Base-by-base conservation (phyloP, 1,140 invertebrate species). In the Wiebesia pumilae region DNA sequence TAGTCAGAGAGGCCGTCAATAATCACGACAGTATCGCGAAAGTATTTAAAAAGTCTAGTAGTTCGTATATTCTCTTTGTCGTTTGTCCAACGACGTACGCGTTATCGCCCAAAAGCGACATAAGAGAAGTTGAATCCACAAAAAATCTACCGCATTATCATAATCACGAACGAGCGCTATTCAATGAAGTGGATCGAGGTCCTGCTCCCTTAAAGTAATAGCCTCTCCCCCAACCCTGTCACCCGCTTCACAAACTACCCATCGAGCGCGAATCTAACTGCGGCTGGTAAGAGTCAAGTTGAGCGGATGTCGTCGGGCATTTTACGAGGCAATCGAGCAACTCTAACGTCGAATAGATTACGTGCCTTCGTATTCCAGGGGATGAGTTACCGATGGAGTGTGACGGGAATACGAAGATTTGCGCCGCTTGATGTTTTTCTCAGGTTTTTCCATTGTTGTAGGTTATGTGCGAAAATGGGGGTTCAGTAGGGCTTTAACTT, bases 321-420 rank as follows among this genome's bases (percentile, higher is more conserved):
- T 86, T 86, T 81, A 86, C 79, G 79, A 86, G 79, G 79, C 84
- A 81, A 86, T 86, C 79, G 84, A 86, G 84, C 69, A 81, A 67
- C 67, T 73, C 79, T 71, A 85, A 81, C 84, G 67, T 33, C 67
- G 78, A 86, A 86, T 82, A 81, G 84, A 86, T 86, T 86, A 86
- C 79, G 79, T 86, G 79, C 82, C 69, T 58, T 43, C 71, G 40
- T 10, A 10, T 51, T 79, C 77, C 67, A 30, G 21, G 51, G 38
- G 24, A 14, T 80, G 62, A 80, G 58, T 79, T 85, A 80, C 83
- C 35, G 33, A 33, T 30, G 58, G 54, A 35, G 62, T 85, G 38
- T 80, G 58, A 80, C 43, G 62, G 43, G 77, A 85, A 83, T 83
- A 19, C 35, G 19, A 58, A 38, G 40, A n/a, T 27, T 65, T 24